Percentiles rank a stretch among this genome's conserved stretches.
phyloP scores from a whole-genome alignment of 2,797 vertebrate species.

The Pogonophryne albipinna region DNA sequence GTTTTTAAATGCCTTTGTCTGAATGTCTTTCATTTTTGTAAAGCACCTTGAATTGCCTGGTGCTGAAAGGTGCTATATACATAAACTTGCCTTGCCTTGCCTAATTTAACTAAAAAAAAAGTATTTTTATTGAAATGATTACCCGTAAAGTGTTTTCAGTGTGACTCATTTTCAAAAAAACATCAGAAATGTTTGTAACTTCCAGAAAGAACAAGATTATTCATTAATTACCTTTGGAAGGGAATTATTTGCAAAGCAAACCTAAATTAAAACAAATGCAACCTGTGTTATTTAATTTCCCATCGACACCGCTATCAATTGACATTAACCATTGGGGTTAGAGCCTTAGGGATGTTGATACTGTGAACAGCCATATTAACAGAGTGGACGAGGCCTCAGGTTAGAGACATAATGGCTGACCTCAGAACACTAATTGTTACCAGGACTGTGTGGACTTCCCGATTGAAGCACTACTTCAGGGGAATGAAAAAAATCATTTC shows the following conservation, averaged over 20 bases:
- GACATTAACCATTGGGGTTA: constrained; percentile 5
- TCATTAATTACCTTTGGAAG: background rate
- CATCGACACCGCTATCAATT: background rate
- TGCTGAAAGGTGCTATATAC: too few relatives aligned
- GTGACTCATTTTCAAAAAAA: background rate
- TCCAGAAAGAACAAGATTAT: background rate
- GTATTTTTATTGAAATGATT: background rate
- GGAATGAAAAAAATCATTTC: constrained; percentile 53
- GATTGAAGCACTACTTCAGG: constrained; percentile 12
- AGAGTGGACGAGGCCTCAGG: constrained; percentile 10
- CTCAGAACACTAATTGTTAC: constrained; percentile 63
- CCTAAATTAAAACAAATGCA: background rate
- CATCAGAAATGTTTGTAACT: background rate
- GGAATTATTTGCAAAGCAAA: background rate
- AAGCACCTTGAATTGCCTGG: too few relatives aligned
- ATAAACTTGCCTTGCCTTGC: too few relatives aligned
- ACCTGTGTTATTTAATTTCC: constrained; percentile 11
- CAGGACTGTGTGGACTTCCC: constrained; percentile 38
- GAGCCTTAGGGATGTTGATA: background rate
- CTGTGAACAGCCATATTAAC: constrained; percentile 24
- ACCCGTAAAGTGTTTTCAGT: background rate
- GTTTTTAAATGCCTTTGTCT: too few relatives aligned
- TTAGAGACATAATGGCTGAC: constrained; percentile 41
- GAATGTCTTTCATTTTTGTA: too few relatives aligned
- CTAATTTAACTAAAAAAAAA: too few relatives aligned